A percentile compares a stretch with the other conserved stretches of the same genome.
Conservation (phyloP, 2,113 vertebrate genomes). For the Fukomys damarensis region DNA sequence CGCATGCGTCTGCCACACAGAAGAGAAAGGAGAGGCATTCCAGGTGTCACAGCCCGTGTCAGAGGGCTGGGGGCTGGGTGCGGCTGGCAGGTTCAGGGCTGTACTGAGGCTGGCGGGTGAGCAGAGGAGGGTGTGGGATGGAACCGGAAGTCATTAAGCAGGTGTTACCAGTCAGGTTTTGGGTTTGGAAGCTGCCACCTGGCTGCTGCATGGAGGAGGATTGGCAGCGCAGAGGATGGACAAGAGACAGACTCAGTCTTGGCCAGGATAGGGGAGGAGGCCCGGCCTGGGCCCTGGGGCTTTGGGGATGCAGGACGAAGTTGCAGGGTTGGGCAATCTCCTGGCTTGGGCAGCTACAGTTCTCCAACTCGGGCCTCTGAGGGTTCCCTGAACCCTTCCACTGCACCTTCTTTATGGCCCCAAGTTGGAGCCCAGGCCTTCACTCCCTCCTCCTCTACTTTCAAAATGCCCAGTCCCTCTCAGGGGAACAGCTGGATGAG, state of each 20-base stretch:
- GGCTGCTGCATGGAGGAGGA: background rate
- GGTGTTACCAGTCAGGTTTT: background rate
- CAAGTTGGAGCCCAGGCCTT: background rate
- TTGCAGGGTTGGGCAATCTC: background rate
- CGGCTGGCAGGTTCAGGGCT: background rate
- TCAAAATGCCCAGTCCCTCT: background rate
- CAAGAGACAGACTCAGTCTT: background rate
- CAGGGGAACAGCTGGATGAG: background rate
- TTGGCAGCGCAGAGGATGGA: background rate
- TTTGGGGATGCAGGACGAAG: background rate
- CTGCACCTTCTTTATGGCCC: background rate
- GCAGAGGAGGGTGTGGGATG: too few species aligned
- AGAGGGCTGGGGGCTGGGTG: background rate
- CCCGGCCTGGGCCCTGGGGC: background rate
- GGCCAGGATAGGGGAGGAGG: background rate
- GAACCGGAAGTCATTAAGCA: fast-evolving
- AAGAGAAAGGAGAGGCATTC: background rate
- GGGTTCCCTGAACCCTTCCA: background rate
- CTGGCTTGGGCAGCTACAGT: background rate
- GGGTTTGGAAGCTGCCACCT: background rate
- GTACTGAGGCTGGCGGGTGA: background rate
- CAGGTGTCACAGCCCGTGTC: background rate
- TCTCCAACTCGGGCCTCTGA: background rate
- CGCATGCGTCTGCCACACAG: fast-evolving
- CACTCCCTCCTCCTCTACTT: background rate